Evolutionary conservation across 1,140 invertebrate genomes (phyloP).

Genomic region (Procambarus virginalis): DNA sequence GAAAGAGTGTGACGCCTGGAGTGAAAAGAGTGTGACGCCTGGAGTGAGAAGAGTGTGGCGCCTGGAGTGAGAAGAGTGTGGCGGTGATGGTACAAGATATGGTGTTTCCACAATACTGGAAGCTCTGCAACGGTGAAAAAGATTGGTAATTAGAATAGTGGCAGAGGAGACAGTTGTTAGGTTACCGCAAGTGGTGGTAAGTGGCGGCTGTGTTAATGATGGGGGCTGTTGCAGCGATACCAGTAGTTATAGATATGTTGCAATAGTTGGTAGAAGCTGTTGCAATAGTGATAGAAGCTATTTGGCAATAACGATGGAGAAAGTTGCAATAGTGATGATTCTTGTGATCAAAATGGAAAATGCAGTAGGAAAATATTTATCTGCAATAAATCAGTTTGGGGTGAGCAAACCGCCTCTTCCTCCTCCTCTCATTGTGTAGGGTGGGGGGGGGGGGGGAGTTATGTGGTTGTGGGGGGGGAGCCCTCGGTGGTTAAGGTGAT

Average conservation of each 20-base stretch:
- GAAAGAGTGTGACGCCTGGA: too few relatives aligned
- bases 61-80: too few relatives aligned
- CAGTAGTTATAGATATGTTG: background rate
- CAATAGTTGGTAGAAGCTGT: background rate
- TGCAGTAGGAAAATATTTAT: too few relatives aligned
- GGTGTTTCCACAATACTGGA: too few relatives aligned
- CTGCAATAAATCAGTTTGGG: background rate
- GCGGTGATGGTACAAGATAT: too few relatives aligned
- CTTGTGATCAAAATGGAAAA: background rate
- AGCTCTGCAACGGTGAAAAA: too few relatives aligned
- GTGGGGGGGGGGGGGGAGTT: background rate
- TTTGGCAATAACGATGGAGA: background rate
- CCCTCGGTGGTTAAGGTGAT: background rate
- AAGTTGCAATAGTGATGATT: background rate
- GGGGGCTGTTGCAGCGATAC: too few relatives aligned
- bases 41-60: too few relatives aligned
- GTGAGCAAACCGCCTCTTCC: background rate
- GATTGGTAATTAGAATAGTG: too few relatives aligned
- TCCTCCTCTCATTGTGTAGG: background rate
- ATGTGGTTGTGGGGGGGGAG: background rate
- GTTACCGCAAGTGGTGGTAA: background rate
- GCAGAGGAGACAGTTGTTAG: too few relatives aligned
- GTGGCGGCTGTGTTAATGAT: too few relatives aligned
- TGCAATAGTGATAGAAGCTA: background rate
- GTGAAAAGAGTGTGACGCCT: too few relatives aligned